Evolutionary conservation across 2,113 vertebrate species (phyloP).

Genomic region (Neofelis nebulosa): DNA sequence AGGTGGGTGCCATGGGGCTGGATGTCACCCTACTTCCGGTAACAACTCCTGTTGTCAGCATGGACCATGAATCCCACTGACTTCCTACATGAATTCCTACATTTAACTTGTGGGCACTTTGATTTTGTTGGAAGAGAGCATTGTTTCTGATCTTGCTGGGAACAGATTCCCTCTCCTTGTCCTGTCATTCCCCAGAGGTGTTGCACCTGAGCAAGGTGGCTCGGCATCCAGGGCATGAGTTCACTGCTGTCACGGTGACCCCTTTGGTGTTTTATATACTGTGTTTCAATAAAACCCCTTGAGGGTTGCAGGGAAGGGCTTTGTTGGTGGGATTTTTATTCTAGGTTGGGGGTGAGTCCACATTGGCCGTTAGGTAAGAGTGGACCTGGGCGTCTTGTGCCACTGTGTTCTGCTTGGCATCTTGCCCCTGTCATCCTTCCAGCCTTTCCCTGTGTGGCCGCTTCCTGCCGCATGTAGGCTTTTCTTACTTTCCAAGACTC

Average conservation of each 20-base stretch:
- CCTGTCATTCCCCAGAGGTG: background rate
- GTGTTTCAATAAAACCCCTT: conserved; percentile 23
- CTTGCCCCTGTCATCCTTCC: background rate
- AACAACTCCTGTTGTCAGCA: background rate
- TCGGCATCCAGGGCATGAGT: background rate
- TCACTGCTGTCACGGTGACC: background rate
- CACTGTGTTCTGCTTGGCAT: background rate
- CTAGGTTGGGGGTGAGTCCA: background rate
- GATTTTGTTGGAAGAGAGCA: background rate
- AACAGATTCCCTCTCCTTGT: background rate
- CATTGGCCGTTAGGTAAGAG: background rate
- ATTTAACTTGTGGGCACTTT: background rate
- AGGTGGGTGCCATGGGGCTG: background rate
- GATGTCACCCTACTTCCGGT: background rate
- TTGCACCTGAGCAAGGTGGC: background rate
- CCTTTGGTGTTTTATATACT: background rate
- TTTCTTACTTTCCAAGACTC: background rate
- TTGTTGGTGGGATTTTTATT: background rate
- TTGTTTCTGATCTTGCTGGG: background rate
- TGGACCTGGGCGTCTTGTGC: background rate
- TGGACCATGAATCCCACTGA: background rate
- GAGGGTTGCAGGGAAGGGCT: background rate
- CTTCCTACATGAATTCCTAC: background rate
- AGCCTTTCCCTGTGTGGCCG: background rate
- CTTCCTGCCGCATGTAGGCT: background rate